A percentile compares a stretch with the other conserved stretches of the same genome.
Conservation (phyloP, 2,888 invertebrate species). For the Oscheius onirici region DNA sequence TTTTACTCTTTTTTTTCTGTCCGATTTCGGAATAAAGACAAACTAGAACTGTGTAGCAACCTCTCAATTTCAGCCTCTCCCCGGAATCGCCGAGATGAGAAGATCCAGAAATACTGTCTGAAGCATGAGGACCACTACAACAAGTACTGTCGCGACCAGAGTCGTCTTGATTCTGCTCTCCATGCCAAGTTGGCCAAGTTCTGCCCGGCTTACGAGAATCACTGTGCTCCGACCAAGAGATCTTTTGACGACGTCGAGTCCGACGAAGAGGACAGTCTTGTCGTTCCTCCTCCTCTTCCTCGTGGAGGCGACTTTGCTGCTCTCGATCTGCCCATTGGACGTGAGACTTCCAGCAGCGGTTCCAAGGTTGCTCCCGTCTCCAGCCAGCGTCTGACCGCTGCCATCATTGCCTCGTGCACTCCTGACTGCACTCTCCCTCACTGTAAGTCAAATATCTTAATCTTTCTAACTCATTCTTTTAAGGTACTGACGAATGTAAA, state of each 20-base stretch:
- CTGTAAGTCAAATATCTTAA: too few species aligned
- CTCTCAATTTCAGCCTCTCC: slow-evolving; percentile 43
- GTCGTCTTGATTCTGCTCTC: slow-evolving; percentile 42
- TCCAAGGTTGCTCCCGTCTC: not conserved
- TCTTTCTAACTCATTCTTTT: too few species aligned
- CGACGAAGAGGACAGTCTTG: slow-evolving; percentile 33
- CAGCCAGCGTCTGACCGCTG: slow-evolving; percentile 50
- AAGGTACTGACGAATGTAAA: slow-evolving; percentile 63
- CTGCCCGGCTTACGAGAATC: slow-evolving; percentile 65
- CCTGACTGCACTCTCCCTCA: slow-evolving; percentile 60
- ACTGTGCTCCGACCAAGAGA: slow-evolving; percentile 51
- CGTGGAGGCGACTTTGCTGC: slow-evolving; percentile 46
- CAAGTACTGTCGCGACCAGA: slow-evolving; percentile 55
- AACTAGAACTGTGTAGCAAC: too few species aligned
- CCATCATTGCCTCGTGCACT: slow-evolving; percentile 59
- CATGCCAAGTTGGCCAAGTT: slow-evolving; percentile 60
- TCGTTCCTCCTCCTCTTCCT: slow-evolving; percentile 64
- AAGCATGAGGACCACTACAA: slow-evolving; percentile 56
- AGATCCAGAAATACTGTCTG: slow-evolving; percentile 54
- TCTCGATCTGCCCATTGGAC: slow-evolving; percentile 55
- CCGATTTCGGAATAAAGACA: too few species aligned
- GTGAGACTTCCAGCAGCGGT: slow-evolving; percentile 23
- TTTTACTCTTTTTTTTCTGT: not conserved
- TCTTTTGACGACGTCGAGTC: not conserved
- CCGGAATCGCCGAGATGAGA: slow-evolving; percentile 43